Percentiles rank a stretch among this genome's conserved stretches.
Evolutionary conservation across 2,113 vertebrate species (phyloP).

Genomic region (Arizona elegans): DNA sequence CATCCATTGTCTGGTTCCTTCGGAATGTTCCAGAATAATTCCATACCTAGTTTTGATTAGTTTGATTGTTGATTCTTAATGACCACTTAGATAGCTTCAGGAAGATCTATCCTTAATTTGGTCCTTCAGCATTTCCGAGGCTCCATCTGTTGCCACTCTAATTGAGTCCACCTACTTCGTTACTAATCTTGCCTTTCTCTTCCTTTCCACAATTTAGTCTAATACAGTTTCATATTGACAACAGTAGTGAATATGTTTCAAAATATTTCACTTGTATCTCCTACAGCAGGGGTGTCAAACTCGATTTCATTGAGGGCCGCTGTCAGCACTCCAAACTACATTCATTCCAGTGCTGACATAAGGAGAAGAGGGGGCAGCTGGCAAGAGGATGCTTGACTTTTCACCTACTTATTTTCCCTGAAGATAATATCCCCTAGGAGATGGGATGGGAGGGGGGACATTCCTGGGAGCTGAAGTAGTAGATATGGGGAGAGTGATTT

Average conservation of each 20-base stretch:
- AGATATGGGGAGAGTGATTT: no score
- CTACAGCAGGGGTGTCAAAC: no score
- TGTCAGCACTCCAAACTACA: no score
- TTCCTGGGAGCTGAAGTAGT: no score
- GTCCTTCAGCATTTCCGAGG: neutral
- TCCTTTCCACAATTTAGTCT: neutral
- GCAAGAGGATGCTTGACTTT: no score
- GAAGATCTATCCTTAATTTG: neutral
- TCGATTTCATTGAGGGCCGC: no score
- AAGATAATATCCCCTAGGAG: no score
- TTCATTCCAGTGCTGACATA: no score
- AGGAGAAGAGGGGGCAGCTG: no score
- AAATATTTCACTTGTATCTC: neutral
- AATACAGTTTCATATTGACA: neutral
- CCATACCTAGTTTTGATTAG: neutral
- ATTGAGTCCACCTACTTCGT: neutral
- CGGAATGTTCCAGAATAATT: neutral
- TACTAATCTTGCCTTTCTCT: neutral
- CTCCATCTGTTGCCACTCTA: no score
- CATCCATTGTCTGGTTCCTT: neutral
- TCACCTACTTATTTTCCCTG: no score
- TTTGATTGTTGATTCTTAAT: neutral
- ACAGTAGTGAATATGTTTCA: neutral
- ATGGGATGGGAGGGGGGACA: no score
- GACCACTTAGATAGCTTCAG: neutral